A percentile compares a stretch with the other conserved stretches of the same genome.
Evolutionary conservation across 2,888 invertebrate species (phyloP).

Genomic region (Calliscelio sp.): DNA sequence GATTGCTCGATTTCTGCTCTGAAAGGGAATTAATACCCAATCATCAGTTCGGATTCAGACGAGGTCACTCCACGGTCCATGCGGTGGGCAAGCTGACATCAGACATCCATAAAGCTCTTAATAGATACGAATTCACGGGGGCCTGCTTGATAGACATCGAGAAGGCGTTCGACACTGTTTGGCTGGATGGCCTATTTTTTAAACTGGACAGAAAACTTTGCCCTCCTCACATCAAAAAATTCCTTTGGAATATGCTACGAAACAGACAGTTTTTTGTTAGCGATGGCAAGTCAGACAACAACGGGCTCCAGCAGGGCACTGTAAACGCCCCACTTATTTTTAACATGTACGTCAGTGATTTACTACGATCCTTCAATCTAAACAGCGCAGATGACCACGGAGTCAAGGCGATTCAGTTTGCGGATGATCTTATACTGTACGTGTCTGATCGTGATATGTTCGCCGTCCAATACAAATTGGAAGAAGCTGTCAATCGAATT

Average conservation of each 20-base stretch:
- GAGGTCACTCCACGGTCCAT: slow-evolving; percentile 24
- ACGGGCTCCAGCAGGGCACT: slow-evolving; percentile 48
- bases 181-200: slow-evolving; percentile 30
- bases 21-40: not conserved
- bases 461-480: not conserved
- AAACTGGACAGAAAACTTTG: slow-evolving; percentile 26
- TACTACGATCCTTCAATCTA: slow-evolving; percentile 10
- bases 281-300: not conserved
- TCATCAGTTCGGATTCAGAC: slow-evolving; percentile 19
- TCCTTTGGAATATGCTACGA: not conserved
- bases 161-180: slow-evolving; percentile 15
- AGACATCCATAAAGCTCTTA: not conserved
- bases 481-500: not conserved
- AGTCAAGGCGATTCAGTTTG: not conserved
- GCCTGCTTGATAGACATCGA: slow-evolving; percentile 18
- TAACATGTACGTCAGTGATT: slow-evolving; percentile 36
- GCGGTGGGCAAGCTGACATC: not conserved
- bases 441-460: not conserved
- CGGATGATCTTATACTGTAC: not conserved
- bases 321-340: slow-evolving; percentile 40
- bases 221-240: not conserved
- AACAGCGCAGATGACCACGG: not conserved
- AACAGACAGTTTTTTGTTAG: not conserved
- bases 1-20: not conserved
- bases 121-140: slow-evolving; percentile 11